Percentiles rank a stretch among this genome's conserved stretches.
These are phyloP conservation scores for Zygothrica quintamaculata DNA, from an alignment of 2,888 invertebrate species.

Conservation along the genomic window DNA sequence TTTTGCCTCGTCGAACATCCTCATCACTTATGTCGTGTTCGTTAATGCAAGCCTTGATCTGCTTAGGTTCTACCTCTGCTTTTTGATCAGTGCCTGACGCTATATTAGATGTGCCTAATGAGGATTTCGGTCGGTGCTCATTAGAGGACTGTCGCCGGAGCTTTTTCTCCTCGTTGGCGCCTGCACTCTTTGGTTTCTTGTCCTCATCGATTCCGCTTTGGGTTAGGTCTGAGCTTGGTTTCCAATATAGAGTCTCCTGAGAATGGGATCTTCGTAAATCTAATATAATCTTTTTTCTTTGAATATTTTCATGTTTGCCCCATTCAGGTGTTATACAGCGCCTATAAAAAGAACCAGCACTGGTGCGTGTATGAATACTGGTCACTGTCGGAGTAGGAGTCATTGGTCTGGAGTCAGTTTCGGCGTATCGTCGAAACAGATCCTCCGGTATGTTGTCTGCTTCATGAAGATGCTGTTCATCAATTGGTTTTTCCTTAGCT, in stretches of 20 bases:
- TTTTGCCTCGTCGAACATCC: conserved; percentile 86
- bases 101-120: conserved; percentile 61
- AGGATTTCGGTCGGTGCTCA: conserved; percentile 79
- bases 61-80: conserved; percentile 58
- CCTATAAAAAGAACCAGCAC: conserved; percentile 86
- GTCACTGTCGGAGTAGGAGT: conserved; percentile 92
- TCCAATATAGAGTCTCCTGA: conserved; percentile 86
- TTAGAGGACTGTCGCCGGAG: conserved; percentile 70
- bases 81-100: conserved; percentile 44
- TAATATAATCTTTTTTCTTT: conserved; percentile 89
- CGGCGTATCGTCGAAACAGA: conserved; percentile 91
- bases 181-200: conserved; percentile 78
- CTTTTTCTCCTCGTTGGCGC: conserved; percentile 76
- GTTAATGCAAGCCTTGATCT: conserved; percentile 80
- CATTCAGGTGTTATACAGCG: conserved; percentile 90
- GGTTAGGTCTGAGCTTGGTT: conserved; percentile 85
- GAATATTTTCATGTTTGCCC: conserved; percentile 84
- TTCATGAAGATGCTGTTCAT: conserved; percentile 59
- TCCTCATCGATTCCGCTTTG: conserved; percentile 77
- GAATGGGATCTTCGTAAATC: conserved; percentile 86
- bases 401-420: conserved; percentile 92
- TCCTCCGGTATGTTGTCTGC: conserved; percentile 90
- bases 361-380: conserved; percentile 89
- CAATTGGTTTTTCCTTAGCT: conserved; percentile 38
- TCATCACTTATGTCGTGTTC: conserved; percentile 84